Conservation (phyloP, 2,797 vertebrate species). For the Babyrousa celebensis region DNA sequence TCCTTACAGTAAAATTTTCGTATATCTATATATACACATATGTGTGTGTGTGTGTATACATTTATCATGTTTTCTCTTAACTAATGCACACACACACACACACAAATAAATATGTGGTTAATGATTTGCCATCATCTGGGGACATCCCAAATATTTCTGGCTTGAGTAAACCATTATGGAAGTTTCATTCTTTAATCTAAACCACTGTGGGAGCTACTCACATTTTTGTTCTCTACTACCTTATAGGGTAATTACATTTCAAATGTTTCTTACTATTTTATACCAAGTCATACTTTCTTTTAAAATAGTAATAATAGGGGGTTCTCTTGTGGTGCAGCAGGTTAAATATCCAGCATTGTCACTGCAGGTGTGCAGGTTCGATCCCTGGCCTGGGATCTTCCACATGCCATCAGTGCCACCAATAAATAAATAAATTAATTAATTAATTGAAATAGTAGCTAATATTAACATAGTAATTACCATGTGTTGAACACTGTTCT, state of each 20-base stretch:
- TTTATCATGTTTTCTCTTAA: background rate
- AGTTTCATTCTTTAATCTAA: constrained; percentile 36
- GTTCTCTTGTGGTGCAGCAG: too few relatives aligned
- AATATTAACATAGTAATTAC: background rate
- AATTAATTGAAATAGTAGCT: background rate
- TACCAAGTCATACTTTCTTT: background rate
- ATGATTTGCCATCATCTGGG: too few relatives aligned
- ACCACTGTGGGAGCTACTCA: background rate
- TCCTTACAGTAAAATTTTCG: background rate
- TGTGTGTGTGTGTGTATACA: background rate
- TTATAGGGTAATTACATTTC: background rate
- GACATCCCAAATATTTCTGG: background rate
- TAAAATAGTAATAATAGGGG: constrained; percentile 41
- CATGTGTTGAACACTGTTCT: background rate
- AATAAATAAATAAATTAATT: too few relatives aligned
- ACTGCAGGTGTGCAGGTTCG: too few relatives aligned
- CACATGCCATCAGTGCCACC: too few relatives aligned
- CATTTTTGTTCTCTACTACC: background rate
- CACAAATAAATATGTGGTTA: background rate
- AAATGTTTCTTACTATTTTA: constrained; percentile 2
- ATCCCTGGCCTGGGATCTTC: too few relatives aligned
- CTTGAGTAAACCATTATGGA: background rate
- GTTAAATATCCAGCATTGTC: too few relatives aligned
- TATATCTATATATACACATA: background rate
- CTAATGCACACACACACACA: background rate